Percentiles rank a stretch among this genome's conserved stretches.
phyloP scores from a whole-genome alignment of 1,140 invertebrate species.

The Phymastichus coffea region DNA sequence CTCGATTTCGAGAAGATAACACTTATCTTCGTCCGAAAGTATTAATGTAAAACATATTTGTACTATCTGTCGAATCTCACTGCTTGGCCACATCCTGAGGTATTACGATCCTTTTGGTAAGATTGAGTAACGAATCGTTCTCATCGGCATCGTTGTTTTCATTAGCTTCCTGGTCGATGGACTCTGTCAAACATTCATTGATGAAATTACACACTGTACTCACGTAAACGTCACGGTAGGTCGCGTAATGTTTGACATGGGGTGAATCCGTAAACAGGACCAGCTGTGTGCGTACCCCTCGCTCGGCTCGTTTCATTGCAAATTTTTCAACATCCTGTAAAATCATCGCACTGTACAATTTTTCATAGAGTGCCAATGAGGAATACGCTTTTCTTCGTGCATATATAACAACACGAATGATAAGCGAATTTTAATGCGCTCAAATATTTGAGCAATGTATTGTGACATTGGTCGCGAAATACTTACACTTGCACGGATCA shows the following conservation, averaged over 20 bases:
- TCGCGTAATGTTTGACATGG: slow-evolving; percentile 69
- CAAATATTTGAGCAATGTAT: too few relatives aligned
- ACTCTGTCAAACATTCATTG: slow-evolving; percentile 56
- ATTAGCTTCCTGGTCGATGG: background rate
- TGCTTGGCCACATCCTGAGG: too few relatives aligned
- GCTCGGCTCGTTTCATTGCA: slow-evolving; percentile 58
- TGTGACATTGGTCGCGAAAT: too few relatives aligned
- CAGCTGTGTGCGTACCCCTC: slow-evolving; percentile 62
- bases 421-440: too few relatives aligned
- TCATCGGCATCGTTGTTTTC: background rate
- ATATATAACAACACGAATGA: too few relatives aligned
- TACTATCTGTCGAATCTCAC: too few relatives aligned
- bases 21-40: too few relatives aligned
- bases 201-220: slow-evolving; percentile 64
- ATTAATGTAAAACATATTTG: too few relatives aligned
- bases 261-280: slow-evolving; percentile 68
- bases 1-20: too few relatives aligned
- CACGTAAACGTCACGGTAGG: slow-evolving; percentile 64
- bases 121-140: slow-evolving; percentile 9
- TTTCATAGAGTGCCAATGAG: background rate
- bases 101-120: slow-evolving; percentile 42
- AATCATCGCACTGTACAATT: slow-evolving; percentile 8
- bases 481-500: slow-evolving; percentile 60
- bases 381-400: background rate
- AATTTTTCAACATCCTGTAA: slow-evolving; percentile 64